Percentiles rank a stretch among this genome's conserved stretches.
These are phyloP conservation scores for Erebia ligea DNA, from an alignment of 2,888 invertebrate genomes.

Conservation along the genomic window DNA sequence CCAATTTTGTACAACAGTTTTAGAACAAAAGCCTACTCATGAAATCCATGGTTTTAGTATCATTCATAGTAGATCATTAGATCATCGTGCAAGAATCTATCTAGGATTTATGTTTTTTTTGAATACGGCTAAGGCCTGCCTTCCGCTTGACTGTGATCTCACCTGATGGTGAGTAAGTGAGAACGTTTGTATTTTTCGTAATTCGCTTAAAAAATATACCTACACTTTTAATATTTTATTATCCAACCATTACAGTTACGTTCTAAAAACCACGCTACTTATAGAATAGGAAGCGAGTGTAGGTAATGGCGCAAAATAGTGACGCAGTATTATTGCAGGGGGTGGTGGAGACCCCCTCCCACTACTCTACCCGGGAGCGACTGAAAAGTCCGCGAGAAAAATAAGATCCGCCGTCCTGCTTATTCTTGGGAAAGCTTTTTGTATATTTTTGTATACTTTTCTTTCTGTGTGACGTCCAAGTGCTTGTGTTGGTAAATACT, in stretches of 20 bases:
- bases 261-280: constrained; percentile 73
- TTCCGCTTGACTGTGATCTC: too few relatives aligned
- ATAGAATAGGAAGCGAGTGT: constrained; percentile 83
- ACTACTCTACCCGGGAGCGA: constrained; percentile 67
- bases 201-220: neutral
- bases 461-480: constrained; percentile 42
- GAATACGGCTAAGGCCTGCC: too few relatives aligned
- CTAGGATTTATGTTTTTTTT: too few relatives aligned
- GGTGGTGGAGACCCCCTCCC: constrained; percentile 62
- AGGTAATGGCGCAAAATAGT: constrained; percentile 85
- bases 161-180: too few relatives aligned
- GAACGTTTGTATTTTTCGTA: too few relatives aligned
- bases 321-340: constrained; percentile 84
- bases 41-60: too few relatives aligned
- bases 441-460: constrained; percentile 69
- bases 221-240: constrained; percentile 3
- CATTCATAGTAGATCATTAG: too few relatives aligned
- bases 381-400: constrained; percentile 84
- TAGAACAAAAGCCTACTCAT: too few relatives aligned
- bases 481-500: constrained; percentile 66
- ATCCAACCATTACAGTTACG: constrained; percentile 48
- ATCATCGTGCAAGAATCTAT: too few relatives aligned
- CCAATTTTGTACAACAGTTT: too few relatives aligned
- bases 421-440: constrained; percentile 79
- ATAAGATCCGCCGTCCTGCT: constrained; percentile 83